Conservation (phyloP, 2,113 vertebrate species). For the Motacilla tschutschensis region DNA sequence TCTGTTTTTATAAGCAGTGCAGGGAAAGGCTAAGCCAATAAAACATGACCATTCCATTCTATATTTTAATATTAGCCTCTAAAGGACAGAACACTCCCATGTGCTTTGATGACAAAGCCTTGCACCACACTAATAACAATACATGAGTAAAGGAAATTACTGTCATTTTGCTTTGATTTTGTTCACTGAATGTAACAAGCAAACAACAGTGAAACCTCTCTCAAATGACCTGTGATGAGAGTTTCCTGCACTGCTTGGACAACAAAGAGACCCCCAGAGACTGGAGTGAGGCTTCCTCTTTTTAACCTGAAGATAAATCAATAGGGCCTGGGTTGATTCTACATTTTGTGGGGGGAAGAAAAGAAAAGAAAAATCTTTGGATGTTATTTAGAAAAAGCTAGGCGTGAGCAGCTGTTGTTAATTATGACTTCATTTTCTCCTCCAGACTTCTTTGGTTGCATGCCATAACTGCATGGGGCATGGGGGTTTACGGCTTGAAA, state of each 20-base stretch:
- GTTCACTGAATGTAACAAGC: slow-evolving; percentile 41
- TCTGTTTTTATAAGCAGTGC: slow-evolving; percentile 85
- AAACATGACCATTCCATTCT: slow-evolving; percentile 75
- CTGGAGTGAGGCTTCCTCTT: slow-evolving; percentile 22
- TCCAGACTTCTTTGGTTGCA: slow-evolving; percentile 70
- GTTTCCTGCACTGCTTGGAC: neutral
- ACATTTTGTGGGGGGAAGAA: neutral
- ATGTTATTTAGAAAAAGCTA: slow-evolving; percentile 56
- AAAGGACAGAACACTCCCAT: slow-evolving; percentile 69
- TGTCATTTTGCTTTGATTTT: slow-evolving; percentile 67
- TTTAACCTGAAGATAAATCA: slow-evolving; percentile 57
- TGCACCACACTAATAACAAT: slow-evolving; percentile 66
- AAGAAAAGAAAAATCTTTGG: neutral
- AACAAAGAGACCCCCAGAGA: slow-evolving; percentile 5
- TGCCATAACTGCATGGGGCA: slow-evolving; percentile 70
- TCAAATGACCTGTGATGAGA: slow-evolving; percentile 12
- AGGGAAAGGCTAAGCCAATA: slow-evolving; percentile 84
- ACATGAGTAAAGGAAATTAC: slow-evolving; percentile 65
- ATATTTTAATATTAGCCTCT: slow-evolving; percentile 80
- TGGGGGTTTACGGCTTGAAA: slow-evolving; percentile 73
- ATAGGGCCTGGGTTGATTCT: neutral
- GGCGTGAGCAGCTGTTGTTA: slow-evolving; percentile 73
- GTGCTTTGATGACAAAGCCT: slow-evolving; percentile 72
- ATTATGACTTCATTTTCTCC: slow-evolving; percentile 77
- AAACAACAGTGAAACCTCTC: slow-evolving; percentile 51